These are phyloP conservation scores for Cyanocitta stelleri DNA, from an alignment of 2,113 vertebrate species.

Conservation along the genomic window DNA sequence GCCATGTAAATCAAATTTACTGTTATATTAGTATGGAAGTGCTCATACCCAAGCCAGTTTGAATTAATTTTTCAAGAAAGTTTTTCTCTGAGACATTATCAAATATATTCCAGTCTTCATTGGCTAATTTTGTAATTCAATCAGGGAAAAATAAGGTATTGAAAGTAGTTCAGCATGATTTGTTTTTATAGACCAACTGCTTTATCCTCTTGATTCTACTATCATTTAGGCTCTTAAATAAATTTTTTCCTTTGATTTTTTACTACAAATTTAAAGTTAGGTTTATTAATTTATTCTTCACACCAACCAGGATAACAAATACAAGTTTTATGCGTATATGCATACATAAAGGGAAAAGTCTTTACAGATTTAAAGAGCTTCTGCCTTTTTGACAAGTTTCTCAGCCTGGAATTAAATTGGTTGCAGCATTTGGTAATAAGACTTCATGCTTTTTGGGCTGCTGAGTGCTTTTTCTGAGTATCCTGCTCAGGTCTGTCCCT, in stretches of 20 bases:
- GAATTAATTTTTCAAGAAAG: constrained; percentile 55
- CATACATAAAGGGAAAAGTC: not conserved
- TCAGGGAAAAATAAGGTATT: constrained; percentile 21
- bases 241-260: not conserved
- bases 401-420: not conserved
- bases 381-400: not conserved
- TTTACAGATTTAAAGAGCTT: not conserved
- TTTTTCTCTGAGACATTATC: not conserved
- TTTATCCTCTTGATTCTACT: not conserved
- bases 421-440: not conserved
- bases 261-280: constrained; percentile 6
- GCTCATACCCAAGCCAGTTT: constrained; percentile 21
- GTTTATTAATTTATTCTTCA: not conserved
- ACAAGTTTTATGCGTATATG: not conserved
- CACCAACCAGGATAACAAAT: not conserved
- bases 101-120: constrained; percentile 29
- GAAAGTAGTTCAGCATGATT: constrained; percentile 9
- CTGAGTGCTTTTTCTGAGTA: not conserved
- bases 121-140: constrained; percentile 40
- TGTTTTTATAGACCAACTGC: constrained; percentile 42
- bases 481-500: not conserved
- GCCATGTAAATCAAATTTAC: constrained; percentile 30
- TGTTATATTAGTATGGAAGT: not conserved
- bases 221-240: not conserved
- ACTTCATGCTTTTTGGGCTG: not conserved